phyloP scores from a whole-genome alignment of 2,113 vertebrate genomes.

The Hypanus sabinus region DNA sequence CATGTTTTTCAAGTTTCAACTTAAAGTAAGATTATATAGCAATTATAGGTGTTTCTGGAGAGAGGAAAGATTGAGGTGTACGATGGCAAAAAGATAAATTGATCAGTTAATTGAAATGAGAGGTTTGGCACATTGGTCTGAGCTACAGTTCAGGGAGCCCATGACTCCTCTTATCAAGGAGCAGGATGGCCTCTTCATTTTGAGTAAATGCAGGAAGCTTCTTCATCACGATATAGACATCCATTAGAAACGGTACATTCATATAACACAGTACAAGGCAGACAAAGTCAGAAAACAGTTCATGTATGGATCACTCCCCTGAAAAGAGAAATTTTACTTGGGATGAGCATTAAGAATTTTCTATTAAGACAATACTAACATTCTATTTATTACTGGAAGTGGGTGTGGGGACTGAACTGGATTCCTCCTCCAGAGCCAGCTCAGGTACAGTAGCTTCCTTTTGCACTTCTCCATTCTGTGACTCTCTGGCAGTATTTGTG shows the following conservation, averaged over 20 bases:
- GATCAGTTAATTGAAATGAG: background rate
- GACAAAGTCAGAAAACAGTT: background rate
- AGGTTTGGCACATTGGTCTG: background rate
- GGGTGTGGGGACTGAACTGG: background rate
- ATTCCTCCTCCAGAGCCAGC: background rate
- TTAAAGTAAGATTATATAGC: background rate
- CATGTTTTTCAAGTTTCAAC: background rate
- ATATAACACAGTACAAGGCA: background rate
- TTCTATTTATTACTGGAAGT: background rate
- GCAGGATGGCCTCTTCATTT: background rate
- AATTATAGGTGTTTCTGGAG: background rate
- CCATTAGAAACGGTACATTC: background rate
- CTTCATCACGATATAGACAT: background rate
- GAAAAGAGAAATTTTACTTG: background rate
- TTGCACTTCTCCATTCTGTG: background rate
- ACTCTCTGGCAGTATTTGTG: background rate
- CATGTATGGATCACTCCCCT: background rate
- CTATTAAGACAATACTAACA: background rate
- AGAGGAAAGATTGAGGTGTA: background rate
- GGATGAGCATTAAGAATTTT: background rate
- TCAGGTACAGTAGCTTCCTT: background rate
- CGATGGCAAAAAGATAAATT: background rate
- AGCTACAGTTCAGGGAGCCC: background rate
- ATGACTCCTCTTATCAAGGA: background rate
- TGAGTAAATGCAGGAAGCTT: background rate